phyloP scores from a whole-genome alignment of 2,888 invertebrate genomes.

The Cartodere bifasciata region DNA sequence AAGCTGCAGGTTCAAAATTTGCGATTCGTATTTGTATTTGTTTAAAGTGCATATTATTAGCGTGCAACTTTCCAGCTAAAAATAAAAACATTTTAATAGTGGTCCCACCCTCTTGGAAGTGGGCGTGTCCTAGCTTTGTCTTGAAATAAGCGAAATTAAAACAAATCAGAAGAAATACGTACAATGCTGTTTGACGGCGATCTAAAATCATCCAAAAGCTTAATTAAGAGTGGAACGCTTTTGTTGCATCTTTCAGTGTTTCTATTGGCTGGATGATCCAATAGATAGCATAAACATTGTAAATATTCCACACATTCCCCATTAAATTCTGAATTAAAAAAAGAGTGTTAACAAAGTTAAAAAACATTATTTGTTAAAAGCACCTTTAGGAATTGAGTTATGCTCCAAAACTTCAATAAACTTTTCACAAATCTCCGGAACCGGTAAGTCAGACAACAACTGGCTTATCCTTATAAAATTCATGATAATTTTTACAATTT shows the following conservation, averaged over 20 bases:
- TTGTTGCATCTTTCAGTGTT: conserved; percentile 21
- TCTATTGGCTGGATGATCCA: conserved; percentile 26
- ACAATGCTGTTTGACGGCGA: conserved; percentile 18
- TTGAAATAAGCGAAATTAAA: too few relatives aligned
- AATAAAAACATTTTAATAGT: conserved; percentile 5
- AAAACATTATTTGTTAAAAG: neutral
- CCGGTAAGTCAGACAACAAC: conserved; percentile 28
- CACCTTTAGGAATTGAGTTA: conserved; percentile 19
- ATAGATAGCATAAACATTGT: conserved; percentile 26
- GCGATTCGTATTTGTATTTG: conserved; percentile 27
- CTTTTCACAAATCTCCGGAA: conserved; percentile 25
- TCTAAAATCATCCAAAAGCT: conserved; percentile 22
- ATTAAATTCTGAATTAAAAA: conserved; percentile 17
- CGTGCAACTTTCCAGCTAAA: conserved; percentile 26
- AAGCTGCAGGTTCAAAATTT: conserved; percentile 24
- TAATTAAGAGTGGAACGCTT: conserved; percentile 22
- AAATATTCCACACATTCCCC: conserved; percentile 24
- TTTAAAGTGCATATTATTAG: conserved; percentile 26
- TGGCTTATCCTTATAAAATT: conserved; percentile 25
- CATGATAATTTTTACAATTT: conserved; percentile 29
- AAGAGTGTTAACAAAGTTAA: neutral
- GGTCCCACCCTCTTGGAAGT: neutral
- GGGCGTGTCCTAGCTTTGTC: too few relatives aligned
- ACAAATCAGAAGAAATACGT: conserved; percentile 11
- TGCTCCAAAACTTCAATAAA: conserved; percentile 23